A percentile compares a stretch with the other conserved stretches of the same genome.
phyloP scores from a whole-genome alignment of 1,140 invertebrate genomes.

The Scaptodrosophila lebanonensis region DNA sequence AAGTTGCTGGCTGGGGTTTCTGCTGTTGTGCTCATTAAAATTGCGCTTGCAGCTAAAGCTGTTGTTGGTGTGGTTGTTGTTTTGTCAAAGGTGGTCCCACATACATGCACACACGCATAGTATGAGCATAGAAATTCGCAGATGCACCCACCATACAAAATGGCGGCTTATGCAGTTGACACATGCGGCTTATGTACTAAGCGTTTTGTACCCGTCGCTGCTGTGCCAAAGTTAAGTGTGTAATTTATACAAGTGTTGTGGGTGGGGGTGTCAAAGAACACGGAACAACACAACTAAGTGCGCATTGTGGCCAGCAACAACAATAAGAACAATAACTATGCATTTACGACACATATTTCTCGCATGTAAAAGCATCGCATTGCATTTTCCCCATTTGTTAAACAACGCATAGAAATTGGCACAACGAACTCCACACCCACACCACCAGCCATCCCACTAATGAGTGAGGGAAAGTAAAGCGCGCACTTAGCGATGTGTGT shows the following conservation, averaged over 20 bases:
- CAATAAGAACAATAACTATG: constrained; percentile 7
- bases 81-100: constrained; percentile 13
- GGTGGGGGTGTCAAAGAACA: constrained; percentile 22
- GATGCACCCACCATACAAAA: constrained; percentile 8
- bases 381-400: too few species aligned
- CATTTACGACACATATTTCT: constrained; percentile 5
- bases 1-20: constrained; percentile 53
- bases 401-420: constrained; percentile 47
- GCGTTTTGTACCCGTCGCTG: constrained; percentile 18
- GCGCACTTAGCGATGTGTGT: too few species aligned
- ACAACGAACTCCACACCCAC: constrained; percentile 56
- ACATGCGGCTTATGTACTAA: constrained; percentile 47
- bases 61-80: too few species aligned
- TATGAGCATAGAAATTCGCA: constrained; percentile 1
- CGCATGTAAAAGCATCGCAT: too few species aligned
- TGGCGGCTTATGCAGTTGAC: constrained; percentile 47
- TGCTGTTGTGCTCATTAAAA: constrained; percentile 59
- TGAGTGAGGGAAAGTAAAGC: too few species aligned
- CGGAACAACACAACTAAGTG: constrained; percentile 37
- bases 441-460: constrained; percentile 39
- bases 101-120: constrained; percentile 18
- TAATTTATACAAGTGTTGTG: constrained; percentile 62
- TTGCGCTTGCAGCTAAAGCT: constrained; percentile 43
- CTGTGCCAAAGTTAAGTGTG: constrained; percentile 53
- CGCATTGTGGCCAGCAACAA: constrained; percentile 37